Evolutionary conservation across 2,888 invertebrate genomes (phyloP).

Genomic region (Drosophila barbarae): DNA sequence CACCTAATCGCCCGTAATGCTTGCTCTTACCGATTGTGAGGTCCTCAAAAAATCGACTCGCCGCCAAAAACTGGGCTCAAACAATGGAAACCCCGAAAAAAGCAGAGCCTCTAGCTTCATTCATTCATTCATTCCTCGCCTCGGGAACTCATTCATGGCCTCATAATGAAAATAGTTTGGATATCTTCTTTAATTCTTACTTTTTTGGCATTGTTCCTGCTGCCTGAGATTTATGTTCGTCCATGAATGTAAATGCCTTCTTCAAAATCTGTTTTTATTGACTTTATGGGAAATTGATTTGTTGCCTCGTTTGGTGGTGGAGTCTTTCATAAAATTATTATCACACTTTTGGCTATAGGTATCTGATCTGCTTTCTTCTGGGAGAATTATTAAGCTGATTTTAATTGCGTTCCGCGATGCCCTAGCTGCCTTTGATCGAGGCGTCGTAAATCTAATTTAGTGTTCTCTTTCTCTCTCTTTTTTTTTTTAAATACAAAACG

Average conservation of each 20-base stretch:
- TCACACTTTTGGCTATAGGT: conserved; percentile 63
- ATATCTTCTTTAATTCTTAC: conserved; percentile 37
- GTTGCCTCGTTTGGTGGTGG: conserved; percentile 50
- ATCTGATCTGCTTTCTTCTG: conserved; percentile 22
- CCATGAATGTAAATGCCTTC: conserved; percentile 70
- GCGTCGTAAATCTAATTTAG: conserved; percentile 77
- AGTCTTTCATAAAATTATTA: conserved; percentile 72
- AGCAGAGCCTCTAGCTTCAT: conserved; percentile 25
- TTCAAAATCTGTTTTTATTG: conserved; percentile 67
- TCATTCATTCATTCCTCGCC: conserved; percentile 44
- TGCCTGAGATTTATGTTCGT: conserved; percentile 64
- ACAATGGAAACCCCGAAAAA: conserved; percentile 20
- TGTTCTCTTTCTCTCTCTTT: conserved; percentile 30
- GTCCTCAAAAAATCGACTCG: conserved; percentile 52
- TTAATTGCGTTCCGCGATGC: conserved; percentile 69
- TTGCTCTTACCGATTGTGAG: conserved; percentile 57
- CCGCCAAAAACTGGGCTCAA: conserved; percentile 29
- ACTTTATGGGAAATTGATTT: conserved; percentile 66
- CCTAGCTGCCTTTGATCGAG: conserved; percentile 62
- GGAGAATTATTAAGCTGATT: conserved; percentile 72
- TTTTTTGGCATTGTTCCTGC: conserved; percentile 45
- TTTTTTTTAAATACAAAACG: conserved; percentile 28
- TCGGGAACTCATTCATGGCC: conserved; percentile 43
- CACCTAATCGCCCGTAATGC: conserved; percentile 62
- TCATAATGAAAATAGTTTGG: conserved; percentile 67